Base-by-base conservation (phyloP, 2,888 invertebrate species). In the Myopa testacea region DNA sequence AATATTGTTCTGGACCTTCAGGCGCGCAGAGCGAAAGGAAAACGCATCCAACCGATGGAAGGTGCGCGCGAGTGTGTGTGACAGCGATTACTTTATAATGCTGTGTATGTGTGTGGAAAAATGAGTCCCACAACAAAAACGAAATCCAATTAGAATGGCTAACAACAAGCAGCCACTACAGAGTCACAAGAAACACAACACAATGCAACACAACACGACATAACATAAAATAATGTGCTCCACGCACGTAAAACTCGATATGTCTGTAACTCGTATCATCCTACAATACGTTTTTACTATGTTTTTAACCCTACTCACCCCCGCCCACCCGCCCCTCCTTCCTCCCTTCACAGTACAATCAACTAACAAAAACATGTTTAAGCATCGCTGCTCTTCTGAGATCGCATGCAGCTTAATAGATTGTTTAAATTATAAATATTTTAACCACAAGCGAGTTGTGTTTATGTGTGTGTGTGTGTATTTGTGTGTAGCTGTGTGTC, bases 121-220 rank as follows among this genome's bases (percentile, higher is more conserved):
- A 62, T 10, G 16, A 19, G 34, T n/a, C 26, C 63, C 26, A 63
- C 63, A 62, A 63, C 45, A 73, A 63, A 45, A 73, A 45, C n/a
- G 0, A 62, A 14, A 72, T 38, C 71, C 58, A 72, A 72, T 58
- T 58, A 58, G n/a, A 58, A 38, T 60, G 10, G 60, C 14, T 16
- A 38, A 73, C 63, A 8, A 19, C 62, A 73, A 14, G 45, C 26
- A 16, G 19, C n/a, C 19, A 69, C 6, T 10, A 40, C 40, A 50
- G 45, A 26, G 50, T 34, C 69, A 26, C n/a, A 19, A 69, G 37
- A 7, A 52, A 10, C n/a, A 69, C 50, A 8, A 34, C 16, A 63
- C 12, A 60, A 4, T 60, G 16, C 14, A 10, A 16, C n/a, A 3
- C 14, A 19, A 14, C n/a, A 45, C 45, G 45, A 45, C 6, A 45